These are phyloP conservation scores for Agriopis marginaria DNA, from an alignment of 2,888 invertebrate genomes.

Conservation along the genomic window DNA sequence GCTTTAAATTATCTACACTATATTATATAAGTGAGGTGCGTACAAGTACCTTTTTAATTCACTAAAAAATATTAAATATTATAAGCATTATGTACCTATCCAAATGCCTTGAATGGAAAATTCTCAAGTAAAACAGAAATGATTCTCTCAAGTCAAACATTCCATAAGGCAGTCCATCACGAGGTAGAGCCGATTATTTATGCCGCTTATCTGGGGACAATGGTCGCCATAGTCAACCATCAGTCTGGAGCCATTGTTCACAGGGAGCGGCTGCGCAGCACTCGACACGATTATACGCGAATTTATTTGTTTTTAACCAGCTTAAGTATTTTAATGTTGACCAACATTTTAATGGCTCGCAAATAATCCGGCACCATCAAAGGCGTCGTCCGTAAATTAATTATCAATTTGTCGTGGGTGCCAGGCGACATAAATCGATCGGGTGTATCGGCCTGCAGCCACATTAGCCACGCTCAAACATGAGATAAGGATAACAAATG, in stretches of 20 bases:
- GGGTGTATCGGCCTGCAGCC: constrained; percentile 79
- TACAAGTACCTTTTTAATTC: too few species aligned
- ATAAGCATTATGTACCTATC: too few species aligned
- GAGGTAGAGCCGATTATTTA: constrained; percentile 71
- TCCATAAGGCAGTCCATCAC: constrained; percentile 65
- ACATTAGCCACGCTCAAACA: constrained; percentile 84
- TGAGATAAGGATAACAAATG: constrained; percentile 86
- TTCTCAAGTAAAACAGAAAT: constrained; percentile 50
- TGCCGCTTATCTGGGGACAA: constrained; percentile 77
- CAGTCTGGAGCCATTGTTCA: constrained; percentile 63
- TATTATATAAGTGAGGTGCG: too few species aligned
- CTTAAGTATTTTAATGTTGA: constrained; percentile 35
- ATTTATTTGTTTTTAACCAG: constrained; percentile 43
- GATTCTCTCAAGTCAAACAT: constrained; percentile 61
- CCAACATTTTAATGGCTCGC: constrained; percentile 59
- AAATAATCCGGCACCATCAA: constrained; percentile 83
- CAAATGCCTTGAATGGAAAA: neutral
- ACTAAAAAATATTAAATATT: too few species aligned
- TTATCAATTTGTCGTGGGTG: constrained; percentile 86
- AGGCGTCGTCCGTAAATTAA: constrained; percentile 81
- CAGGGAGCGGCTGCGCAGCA: constrained; percentile 40
- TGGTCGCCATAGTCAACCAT: constrained; percentile 63
- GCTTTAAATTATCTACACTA: neutral
- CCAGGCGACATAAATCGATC: constrained; percentile 85
- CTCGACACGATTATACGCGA: constrained; percentile 43